Evolutionary conservation across 2,888 invertebrate species (phyloP), one percentile per base, ranked within the genome.

Genomic region (Acrocyrtus sp.): DNA sequence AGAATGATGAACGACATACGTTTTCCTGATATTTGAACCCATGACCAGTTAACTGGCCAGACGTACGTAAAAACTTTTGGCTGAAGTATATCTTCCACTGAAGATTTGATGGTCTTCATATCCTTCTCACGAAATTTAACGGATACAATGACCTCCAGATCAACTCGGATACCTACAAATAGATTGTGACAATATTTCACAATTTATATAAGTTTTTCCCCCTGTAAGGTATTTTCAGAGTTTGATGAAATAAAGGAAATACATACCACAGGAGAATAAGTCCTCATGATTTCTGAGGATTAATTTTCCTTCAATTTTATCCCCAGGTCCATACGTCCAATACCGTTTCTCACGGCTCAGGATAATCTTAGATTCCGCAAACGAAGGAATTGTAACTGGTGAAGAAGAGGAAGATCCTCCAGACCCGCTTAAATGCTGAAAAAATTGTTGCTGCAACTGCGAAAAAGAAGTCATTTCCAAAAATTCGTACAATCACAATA

Each of bases 1-100:
- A 53, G 17, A 29, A n/a, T n/a, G n/a, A n/a, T n/a, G n/a, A n/a
- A n/a, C n/a, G n/a, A n/a, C 54, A 61, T 58, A 75, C 75, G 22
- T 75, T 75, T 75, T 56, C 75, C 75, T 6, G 70, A 66, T 21
- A 75, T 75, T 48, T 70, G 75, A 21, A 70, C 61, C 75, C 75
- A 75, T 24, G 70, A 70, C 75, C 75, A 75, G 24, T 75, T 75
- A 0, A 75, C 61, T n/a, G 75, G 75, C 75, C 75, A 75, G 17
- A 75, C 75, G 34, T 75, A 75, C 1, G 70, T 70, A 21, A 60
- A 70, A 5, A 75, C 66, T 58, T 70, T 75, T 3, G 75, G 75
- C 17, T 48, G 51, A 10, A 75, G 54, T 15, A 56, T 66, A 22
- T 75, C 57, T 19, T 75, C 70, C 19, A 62, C 54, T 6, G 58